Percentiles rank a stretch among this genome's conserved stretches.
phyloP scores from a whole-genome alignment of 1,140 invertebrate species.

The Dreissena polymorpha region DNA sequence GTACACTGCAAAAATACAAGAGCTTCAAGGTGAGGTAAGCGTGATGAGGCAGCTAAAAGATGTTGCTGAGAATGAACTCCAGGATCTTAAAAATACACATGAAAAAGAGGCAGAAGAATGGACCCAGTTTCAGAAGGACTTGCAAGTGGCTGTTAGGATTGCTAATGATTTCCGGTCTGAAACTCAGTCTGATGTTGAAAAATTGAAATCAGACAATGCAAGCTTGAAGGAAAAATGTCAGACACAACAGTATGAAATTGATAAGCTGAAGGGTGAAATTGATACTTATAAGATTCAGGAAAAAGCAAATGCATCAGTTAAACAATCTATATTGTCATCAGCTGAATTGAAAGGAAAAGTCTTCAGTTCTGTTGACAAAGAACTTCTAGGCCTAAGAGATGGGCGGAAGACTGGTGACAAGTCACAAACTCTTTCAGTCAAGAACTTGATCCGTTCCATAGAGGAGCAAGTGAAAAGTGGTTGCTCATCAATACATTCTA shows the following conservation, averaged over 20 bases:
- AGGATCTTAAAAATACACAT: conserved; percentile 64
- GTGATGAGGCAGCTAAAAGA: conserved; percentile 55
- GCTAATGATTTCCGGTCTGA: conserved; percentile 94
- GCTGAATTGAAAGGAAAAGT: conserved; percentile 74
- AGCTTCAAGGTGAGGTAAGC: conserved; percentile 85
- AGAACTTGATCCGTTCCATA: conserved; percentile 93
- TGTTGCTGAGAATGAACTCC: conserved; percentile 65
- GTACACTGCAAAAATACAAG: conserved; percentile 84
- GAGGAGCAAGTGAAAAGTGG: conserved; percentile 87
- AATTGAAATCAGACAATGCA: conserved; percentile 90
- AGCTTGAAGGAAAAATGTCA: conserved; percentile 88
- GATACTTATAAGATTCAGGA: conserved; percentile 84
- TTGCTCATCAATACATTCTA: conserved; percentile 73
- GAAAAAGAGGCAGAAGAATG: conserved; percentile 84
- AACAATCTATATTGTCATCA: conserved; percentile 64
- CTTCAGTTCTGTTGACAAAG: conserved; percentile 72
- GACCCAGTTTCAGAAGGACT: conserved; percentile 95
- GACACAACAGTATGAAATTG: conserved; percentile 79
- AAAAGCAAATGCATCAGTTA: conserved; percentile 38
- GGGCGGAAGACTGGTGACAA: conserved; percentile 59
- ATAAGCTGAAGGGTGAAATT: conserved; percentile 85
- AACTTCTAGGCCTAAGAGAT: conserved; percentile 67
- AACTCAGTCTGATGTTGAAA: conserved; percentile 86
- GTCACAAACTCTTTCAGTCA: conserved; percentile 88
- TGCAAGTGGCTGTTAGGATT: conserved; percentile 93